Evolutionary conservation across 2,113 vertebrate genomes (phyloP).

Genomic region (Notarius quadriscutis): DNA sequence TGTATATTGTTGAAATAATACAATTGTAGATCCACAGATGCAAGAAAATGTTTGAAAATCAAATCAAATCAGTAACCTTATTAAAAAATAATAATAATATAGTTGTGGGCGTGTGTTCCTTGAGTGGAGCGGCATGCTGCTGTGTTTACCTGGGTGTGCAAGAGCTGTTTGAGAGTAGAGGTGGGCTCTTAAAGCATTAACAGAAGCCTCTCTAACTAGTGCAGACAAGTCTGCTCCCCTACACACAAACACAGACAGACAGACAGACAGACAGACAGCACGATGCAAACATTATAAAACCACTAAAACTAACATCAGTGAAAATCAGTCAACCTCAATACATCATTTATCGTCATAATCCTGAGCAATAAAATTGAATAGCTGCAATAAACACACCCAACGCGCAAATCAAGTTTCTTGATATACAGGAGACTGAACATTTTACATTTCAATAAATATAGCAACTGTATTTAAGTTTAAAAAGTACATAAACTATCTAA

Average conservation of each 20-base stretch:
- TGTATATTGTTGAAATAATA: not conserved
- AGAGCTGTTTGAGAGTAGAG: slow-evolving; percentile 48
- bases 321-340: not conserved
- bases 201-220: slow-evolving; percentile 88
- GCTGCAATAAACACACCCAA: not conserved
- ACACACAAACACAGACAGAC: slow-evolving; percentile 42
- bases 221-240: slow-evolving; percentile 93
- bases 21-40: not conserved
- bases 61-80: not conserved
- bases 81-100: not conserved
- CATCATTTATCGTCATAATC: not conserved
- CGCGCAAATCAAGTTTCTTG: not conserved
- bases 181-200: slow-evolving; percentile 79
- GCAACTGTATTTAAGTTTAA: not conserved
- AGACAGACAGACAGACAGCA: not conserved
- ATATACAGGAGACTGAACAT: not conserved
- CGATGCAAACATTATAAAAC: not conserved
- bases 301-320: not conserved
- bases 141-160: slow-evolving; percentile 58
- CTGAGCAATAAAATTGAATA: not conserved
- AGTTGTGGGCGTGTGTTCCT: not conserved
- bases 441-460: not conserved
- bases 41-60: not conserved
- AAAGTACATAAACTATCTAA: not conserved
- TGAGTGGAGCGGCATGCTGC: not conserved